Percentiles rank a stretch among this genome's conserved stretches.
These are phyloP conservation scores for Danio aesculapii DNA, from an alignment of 2,797 vertebrate genomes.

Conservation along the genomic window DNA sequence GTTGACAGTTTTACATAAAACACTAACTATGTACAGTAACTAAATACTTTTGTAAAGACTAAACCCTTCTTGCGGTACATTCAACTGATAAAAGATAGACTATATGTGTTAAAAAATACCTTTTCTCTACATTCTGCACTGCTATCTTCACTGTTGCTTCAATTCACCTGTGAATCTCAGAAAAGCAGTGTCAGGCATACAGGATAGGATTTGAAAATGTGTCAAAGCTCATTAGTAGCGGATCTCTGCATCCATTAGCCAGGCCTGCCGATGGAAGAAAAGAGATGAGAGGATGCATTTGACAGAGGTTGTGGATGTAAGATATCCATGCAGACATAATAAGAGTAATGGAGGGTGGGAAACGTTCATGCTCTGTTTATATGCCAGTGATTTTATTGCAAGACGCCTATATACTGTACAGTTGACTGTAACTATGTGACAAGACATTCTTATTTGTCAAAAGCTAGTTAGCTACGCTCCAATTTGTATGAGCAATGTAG, in stretches of 20 bases:
- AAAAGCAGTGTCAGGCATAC: neutral
- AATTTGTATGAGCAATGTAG: neutral
- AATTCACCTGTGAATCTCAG: conserved; percentile 33
- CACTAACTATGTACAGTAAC: neutral
- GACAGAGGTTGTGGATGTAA: conserved; percentile 37
- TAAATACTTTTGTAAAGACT: neutral
- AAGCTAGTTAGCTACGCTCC: neutral
- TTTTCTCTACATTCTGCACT: neutral
- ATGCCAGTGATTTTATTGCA: conserved; percentile 2
- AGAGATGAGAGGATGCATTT: conserved; percentile 19
- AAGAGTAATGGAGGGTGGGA: conserved; percentile 25
- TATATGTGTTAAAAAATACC: no score
- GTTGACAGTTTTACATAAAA: neutral
- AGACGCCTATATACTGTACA: neutral
- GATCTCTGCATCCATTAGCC: conserved; percentile 39
- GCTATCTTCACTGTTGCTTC: conserved; percentile 19
- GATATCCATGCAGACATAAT: conserved; percentile 43
- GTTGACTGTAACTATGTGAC: conserved; percentile 2
- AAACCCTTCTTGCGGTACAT: neutral
- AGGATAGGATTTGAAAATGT: conserved; percentile 39
- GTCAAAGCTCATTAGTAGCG: conserved; percentile 45
- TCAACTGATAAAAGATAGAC: neutral
- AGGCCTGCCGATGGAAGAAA: neutral
- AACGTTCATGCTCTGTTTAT: conserved; percentile 20
- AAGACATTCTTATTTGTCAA: neutral